Conservation (phyloP, 2,888 invertebrate species). For the Cataglyphis rosenhaueri region DNA sequence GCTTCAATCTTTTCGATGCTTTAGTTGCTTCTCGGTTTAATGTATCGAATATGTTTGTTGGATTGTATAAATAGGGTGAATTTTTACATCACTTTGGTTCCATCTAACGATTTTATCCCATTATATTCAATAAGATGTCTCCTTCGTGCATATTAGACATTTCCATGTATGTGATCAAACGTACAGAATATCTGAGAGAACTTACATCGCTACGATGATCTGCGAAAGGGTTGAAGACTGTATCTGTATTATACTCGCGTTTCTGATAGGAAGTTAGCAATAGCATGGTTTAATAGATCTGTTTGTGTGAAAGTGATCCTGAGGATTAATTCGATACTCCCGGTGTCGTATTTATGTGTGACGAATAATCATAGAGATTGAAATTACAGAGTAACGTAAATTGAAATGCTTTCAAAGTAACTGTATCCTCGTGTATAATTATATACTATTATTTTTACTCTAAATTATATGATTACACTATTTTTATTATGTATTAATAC, state of each 20-base stretch:
- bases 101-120: background rate
- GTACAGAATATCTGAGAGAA: background rate
- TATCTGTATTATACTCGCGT: background rate
- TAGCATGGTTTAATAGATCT: conserved; percentile 17
- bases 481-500: background rate
- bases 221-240: background rate
- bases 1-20: background rate
- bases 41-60: background rate
- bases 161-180: background rate
- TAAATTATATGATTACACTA: background rate
- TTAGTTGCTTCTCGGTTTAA: background rate
- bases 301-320: conserved; percentile 22
- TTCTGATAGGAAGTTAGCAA: conserved; percentile 18
- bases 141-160: background rate
- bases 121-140: background rate
- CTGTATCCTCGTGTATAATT: background rate
- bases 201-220: background rate
- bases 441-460: background rate
- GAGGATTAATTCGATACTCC: conserved; percentile 11
- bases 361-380: background rate
- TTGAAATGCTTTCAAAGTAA: background rate
- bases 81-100: background rate
- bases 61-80: background rate
- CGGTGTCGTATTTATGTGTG: background rate
- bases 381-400: background rate